These are phyloP conservation scores for Drosophila miranda DNA, from an alignment of 1,140 invertebrate species.

Conservation along the genomic window DNA sequence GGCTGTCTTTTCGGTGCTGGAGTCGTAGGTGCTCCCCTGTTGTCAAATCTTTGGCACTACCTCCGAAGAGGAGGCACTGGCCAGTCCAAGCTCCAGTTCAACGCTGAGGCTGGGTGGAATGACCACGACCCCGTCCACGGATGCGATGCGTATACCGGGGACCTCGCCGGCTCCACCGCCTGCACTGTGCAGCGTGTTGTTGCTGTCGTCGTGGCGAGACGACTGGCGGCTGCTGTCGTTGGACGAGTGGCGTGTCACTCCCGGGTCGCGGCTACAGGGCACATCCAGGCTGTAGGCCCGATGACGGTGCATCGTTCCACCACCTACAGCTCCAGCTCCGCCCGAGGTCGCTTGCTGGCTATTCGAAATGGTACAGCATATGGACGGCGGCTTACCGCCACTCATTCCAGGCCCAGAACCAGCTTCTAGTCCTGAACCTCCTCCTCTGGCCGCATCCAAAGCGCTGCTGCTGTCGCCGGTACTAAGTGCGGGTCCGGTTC, in stretches of 20 bases:
- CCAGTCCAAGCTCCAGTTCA: constrained; percentile 70
- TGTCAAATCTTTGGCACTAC: constrained; percentile 79
- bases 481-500: neutral
- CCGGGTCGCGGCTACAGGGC: constrained; percentile 48
- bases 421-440: constrained; percentile 1
- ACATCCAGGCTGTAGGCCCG: constrained; percentile 81
- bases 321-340: constrained; percentile 1
- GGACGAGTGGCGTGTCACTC: constrained; percentile 54
- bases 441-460: constrained; percentile 1
- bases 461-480: neutral
- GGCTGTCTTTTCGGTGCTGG: constrained; percentile 15
- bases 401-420: neutral
- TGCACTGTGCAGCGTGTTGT: constrained; percentile 73
- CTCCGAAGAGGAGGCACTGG: constrained; percentile 61
- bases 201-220: constrained; percentile 68
- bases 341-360: constrained; percentile 29
- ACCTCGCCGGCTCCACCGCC: constrained; percentile 10
- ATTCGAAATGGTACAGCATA: constrained; percentile 77
- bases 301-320: constrained; percentile 50
- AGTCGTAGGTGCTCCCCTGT: constrained; percentile 70
- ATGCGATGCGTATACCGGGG: neutral
- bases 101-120: constrained; percentile 57
- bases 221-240: constrained; percentile 75
- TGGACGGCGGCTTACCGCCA: constrained; percentile 17
- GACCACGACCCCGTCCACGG: neutral